Base-by-base conservation (phyloP, 2,888 invertebrate genomes). In the Papilio elwesi region DNA sequence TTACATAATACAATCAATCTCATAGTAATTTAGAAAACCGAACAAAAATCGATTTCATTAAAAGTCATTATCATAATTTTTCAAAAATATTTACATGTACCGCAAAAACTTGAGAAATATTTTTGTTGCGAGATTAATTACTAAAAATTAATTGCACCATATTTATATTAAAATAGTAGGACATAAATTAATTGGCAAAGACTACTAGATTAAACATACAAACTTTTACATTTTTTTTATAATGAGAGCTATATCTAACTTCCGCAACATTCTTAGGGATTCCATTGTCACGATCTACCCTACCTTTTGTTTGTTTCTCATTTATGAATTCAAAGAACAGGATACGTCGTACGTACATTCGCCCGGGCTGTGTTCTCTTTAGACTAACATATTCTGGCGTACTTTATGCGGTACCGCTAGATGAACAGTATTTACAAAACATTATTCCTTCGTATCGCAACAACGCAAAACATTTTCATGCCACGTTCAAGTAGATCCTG, bases 401-500 rank as follows among this genome's bases (percentile, higher is more conserved):
- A 70, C 57, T 70, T 66, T 59, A 73, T 70, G 66, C 70, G 65
- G 51, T 59, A 68, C 55, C 15, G 67, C 49, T 49, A 53, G 65
- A 52, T 70, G 73, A 73, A 66, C 57, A 66, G 52, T 70, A 74
- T 66, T 66, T 69, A 69, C 73, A 65, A 73, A 73, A 66, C 65
- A 73, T 73, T 73, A 73, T 67, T 70, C 66, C 53, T 53, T 53
- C 69, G 51, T 36, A 68, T 36, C 52, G 53, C 66, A 66, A 26
- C 65, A 69, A 69, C 57, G 66, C 53, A 26, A 53, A 74, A 71
- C 62, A 65, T 75, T 78, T 76, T 68, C 75, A 70, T 75, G 55
- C 74, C 63, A 75, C 75, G 75, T 75, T 74, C 74, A 11, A 52
- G 55, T 76, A 76, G 74, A 75, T 70, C 73, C 65, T 62, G 68